These are phyloP conservation scores for Fragum sueziense DNA, from an alignment of 2,888 invertebrate species.

Conservation along the genomic window DNA sequence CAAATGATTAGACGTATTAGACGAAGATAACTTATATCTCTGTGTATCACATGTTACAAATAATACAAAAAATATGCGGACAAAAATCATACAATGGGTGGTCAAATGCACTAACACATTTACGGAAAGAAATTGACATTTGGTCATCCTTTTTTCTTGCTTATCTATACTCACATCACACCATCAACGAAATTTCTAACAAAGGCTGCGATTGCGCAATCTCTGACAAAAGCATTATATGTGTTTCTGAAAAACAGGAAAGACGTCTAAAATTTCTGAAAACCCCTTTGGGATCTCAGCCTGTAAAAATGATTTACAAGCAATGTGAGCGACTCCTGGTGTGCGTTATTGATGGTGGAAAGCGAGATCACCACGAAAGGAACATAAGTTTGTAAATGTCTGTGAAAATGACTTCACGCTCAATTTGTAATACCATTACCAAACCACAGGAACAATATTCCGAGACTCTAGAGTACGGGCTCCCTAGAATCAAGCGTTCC, in stretches of 20 bases:
- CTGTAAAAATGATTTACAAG: conserved; percentile 13
- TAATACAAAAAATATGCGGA: no score
- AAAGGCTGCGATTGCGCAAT: no score
- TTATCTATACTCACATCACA: no score
- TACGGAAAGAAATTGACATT: no score
- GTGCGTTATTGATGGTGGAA: conserved; percentile 13
- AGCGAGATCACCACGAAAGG: conserved; percentile 27
- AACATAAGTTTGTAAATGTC: conserved; percentile 52
- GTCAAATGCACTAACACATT: no score
- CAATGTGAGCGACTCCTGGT: conserved; percentile 11
- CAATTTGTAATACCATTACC: conserved; percentile 39
- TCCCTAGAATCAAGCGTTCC: conserved; percentile 17
- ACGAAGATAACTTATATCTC: no score
- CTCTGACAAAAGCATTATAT: not conserved
- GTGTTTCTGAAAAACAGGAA: not conserved
- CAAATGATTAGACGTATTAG: no score
- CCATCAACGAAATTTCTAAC: no score
- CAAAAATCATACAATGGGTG: no score
- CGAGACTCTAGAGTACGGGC: conserved; percentile 4
- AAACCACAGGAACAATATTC: conserved; percentile 23
- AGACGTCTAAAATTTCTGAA: conserved; percentile 1
- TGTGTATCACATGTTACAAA: no score
- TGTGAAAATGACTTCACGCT: conserved; percentile 53
- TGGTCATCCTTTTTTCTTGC: no score
- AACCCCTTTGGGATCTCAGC: not conserved